Evolutionary conservation across 2,797 vertebrate genomes (phyloP), one percentile per base, ranked within the genome.

Genomic region (Trachurus trachurus): DNA sequence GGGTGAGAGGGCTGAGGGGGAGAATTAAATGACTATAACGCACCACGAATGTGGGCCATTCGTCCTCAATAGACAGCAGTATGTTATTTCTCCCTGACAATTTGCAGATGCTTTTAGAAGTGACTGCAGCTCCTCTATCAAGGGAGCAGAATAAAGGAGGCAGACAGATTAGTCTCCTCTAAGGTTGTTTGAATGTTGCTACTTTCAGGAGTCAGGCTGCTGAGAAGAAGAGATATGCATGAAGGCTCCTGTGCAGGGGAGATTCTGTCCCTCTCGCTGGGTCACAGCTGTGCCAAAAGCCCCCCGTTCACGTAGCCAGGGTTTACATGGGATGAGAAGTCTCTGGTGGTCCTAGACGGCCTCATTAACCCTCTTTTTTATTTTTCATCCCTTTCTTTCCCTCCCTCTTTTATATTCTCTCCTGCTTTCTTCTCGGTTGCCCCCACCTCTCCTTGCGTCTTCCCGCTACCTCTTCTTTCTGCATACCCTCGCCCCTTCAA

Each of bases 11-110:
- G 87, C 80, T 84, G 83, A 86, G 88, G 79, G 80, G 88, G 77
- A 71, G 90, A 90, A 87, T 90, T 90, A 93, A 92, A 92, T 85
- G 88, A 90, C 87, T 91, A 86, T 90, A 93, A 91, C 74, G 74
- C 88, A 88, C 64, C 66, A 88, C 85, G 87, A 93, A 92, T 93
- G 88, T 84, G 87, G 86, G 76, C 88, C 88, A 90, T 94, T 93
- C 87, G 90, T 93, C 87, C 88, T 90, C 89, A 71, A 87, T 76
- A 89, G 92, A 89, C 92, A 85, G 88, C 80, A 71, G 69, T 80
- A 63, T 89, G 88, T 89, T 90, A 81, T 89, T 89, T 89, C 83
- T 91, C 85, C 77, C 61, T 82, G 85, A 93, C 85, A 93, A 94
- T 92, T 91, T 92, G 90, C 89, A 83, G 87, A 91, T 88, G 86